Evolutionary conservation across 2,888 invertebrate species (phyloP), one percentile per base, ranked within the genome.

Genomic region (Pterobdella sp.): DNA sequence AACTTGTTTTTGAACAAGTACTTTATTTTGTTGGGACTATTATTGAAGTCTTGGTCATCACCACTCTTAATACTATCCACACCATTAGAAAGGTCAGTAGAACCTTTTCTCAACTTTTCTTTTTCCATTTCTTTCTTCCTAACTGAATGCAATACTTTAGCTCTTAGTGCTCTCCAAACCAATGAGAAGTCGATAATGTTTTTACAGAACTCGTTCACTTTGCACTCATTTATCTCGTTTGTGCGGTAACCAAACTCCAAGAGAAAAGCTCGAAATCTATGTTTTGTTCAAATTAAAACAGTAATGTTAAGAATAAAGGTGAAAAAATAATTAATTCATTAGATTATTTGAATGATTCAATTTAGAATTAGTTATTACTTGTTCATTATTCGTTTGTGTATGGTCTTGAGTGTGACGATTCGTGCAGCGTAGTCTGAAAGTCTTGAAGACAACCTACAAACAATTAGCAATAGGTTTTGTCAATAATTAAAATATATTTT

Each of bases 161-260:
- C 97, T 73, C 97, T 87, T 0, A 95, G 95, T 22, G 97, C 98
- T 77, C 97, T 88, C 85, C 96, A 98, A 84, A 99, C 98, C 75
- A 98, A 86, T 1, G 97, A 92, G 84, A 98, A 98, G 85, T 98
- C 98, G 2, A 94, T 94, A 73, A 97, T 88, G 60, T 92, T 89
- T 81, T 94, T 90, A 81, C 94, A 91, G 81, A 95, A 91, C 78
- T 90, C 90, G 80, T 93, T 92, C 0, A 95, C 92, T 80, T 91
- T 92, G 22, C 91, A 91, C 79, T 94, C 93, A 76, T 88, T 86
- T 7, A 93, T 88, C 79, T 91, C 89, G 79, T 89, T 89, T 22
- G 90, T 85, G 0, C 94, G 92, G 76, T 94, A 90, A n/a, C 97
- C 97, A 79, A 97, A 87, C 89, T 92, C 97, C 60, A 96, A 85